Percentiles rank a stretch among this genome's conserved stretches.
Evolutionary conservation across 2,113 vertebrate genomes (phyloP).

Genomic region (Ursus arctos): DNA sequence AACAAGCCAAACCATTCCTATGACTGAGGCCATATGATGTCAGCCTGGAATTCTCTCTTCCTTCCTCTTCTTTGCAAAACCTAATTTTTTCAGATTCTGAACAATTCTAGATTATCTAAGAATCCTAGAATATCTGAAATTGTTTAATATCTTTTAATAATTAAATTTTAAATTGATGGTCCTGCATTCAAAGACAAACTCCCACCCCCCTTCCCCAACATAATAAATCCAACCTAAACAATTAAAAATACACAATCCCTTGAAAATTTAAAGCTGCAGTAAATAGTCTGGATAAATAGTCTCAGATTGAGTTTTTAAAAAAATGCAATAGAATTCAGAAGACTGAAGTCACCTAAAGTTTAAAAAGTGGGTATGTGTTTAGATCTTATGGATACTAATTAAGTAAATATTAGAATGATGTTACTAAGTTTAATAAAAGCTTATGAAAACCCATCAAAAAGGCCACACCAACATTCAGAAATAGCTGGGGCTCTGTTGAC

Average conservation of each 20-base stretch:
- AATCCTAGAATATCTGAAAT: neutral
- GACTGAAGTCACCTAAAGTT: neutral
- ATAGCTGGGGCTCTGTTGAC: slow-evolving; percentile 26
- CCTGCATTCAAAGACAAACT: neutral
- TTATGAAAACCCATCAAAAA: slow-evolving; percentile 34
- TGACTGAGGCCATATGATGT: accelerated
- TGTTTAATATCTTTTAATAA: neutral
- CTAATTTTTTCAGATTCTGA: neutral
- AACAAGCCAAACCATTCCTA: neutral
- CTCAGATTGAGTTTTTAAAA: neutral
- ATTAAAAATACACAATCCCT: neutral
- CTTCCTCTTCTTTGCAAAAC: neutral
- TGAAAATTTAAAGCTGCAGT: neutral
- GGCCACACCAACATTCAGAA: neutral
- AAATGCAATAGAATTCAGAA: neutral
- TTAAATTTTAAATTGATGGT: neutral
- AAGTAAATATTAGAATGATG: neutral
- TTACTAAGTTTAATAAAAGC: slow-evolving; percentile 33
- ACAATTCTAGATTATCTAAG: neutral
- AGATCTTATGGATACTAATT: neutral
- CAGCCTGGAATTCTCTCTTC: neutral
- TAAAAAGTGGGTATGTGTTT: neutral
- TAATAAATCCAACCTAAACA: neutral
- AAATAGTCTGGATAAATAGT: neutral
- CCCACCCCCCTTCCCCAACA: neutral